Base-by-base conservation (phyloP, 1,140 invertebrate genomes). In the Formica exsecta region DNA sequence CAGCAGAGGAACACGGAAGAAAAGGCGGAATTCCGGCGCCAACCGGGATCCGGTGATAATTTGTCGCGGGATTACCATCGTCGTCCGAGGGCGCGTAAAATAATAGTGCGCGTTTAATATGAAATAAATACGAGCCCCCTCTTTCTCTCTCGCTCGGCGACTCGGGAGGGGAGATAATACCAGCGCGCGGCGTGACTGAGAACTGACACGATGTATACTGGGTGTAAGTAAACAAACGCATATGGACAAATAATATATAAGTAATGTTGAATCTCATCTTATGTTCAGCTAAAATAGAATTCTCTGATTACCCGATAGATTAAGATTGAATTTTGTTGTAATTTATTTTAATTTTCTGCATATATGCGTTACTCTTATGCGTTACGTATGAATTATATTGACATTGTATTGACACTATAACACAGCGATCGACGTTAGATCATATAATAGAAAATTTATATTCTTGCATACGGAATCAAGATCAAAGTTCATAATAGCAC, bases 71-170 rank as follows among this genome's bases (percentile, higher is more conserved):
- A 86, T 90, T 90, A 90, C 64, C 38, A 64, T 65, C 84, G 62
- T 65, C 77, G 73, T 76, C 51, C 87, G 59, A 51, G 84, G 59
- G 74, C 65, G 79, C 79, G 44, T 90, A 51, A 90, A 90, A 91
- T 91, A 88, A 91, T 91, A 88, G 80, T 41, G 41, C n/a, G 62
- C 79, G 83, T 68, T 86, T 87, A 88, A 90, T 91, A 76, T 80
- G 74, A 90, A 85, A 90, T 90, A 90, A 91, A 91, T 90, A 74
- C 48, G 57, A 22, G 29, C 29, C 7, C n/a, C 3, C 32, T 32
- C 32, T 32, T 32, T 32, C 32, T 32, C 44, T 48, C 44, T 48
- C 44, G 13, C 44, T 48, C 44, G 3, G 3, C 5, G 48, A 51
- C 48, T 51, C 48, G 13, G 3, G 13, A 1, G 48, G 3, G 8